Conservation (phyloP, 2,113 vertebrate species). For the Alligator sinensis region DNA sequence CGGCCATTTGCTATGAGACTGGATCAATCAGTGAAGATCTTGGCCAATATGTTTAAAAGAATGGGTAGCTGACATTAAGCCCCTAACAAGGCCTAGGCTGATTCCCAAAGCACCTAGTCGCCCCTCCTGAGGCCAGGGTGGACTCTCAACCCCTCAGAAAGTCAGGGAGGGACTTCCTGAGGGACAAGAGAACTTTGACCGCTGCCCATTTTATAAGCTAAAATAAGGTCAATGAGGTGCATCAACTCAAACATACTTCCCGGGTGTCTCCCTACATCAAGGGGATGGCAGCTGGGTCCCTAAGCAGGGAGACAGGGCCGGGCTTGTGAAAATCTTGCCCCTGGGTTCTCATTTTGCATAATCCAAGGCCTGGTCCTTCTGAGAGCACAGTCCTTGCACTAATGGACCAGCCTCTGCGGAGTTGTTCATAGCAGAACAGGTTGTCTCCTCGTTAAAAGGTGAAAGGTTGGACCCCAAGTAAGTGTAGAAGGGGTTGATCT, state of each 20-base stretch:
- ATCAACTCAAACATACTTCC: too few relatives aligned
- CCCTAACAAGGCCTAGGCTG: not conserved
- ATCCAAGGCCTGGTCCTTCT: not conserved
- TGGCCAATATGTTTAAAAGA: not conserved
- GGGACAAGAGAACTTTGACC: too few relatives aligned
- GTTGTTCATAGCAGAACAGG: fast-evolving
- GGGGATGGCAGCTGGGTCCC: too few relatives aligned
- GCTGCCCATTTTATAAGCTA: not conserved
- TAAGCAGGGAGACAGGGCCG: too few relatives aligned
- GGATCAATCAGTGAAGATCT: not conserved
- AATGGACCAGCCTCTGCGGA: not conserved
- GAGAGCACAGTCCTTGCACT: not conserved
- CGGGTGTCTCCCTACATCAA: too few relatives aligned
- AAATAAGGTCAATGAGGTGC: not conserved
- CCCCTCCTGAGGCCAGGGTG: not conserved
- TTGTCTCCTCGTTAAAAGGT: not conserved
- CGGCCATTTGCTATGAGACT: conserved; percentile 16
- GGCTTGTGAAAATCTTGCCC: not conserved
- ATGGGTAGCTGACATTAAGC: not conserved
- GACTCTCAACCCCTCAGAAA: not conserved
- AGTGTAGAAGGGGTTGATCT: not conserved
- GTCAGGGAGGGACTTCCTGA: not conserved
- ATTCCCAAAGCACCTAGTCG: not conserved
- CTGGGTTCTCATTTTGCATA: not conserved
- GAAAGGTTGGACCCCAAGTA: not conserved